Conservation (phyloP, 2,797 vertebrate species). For the Peromyscus melanophrys region DNA sequence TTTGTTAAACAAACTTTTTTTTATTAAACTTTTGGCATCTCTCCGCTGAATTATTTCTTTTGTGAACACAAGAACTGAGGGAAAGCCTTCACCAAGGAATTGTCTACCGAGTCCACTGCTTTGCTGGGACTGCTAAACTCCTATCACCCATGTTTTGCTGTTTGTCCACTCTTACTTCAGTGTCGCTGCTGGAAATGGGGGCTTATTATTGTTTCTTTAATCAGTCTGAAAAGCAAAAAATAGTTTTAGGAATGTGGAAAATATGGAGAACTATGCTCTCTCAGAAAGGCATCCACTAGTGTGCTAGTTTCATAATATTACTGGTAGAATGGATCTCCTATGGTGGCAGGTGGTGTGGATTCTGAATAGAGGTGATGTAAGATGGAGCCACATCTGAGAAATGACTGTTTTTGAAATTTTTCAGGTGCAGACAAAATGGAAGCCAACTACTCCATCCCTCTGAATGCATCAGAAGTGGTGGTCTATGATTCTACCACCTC, state of each 20-base stretch:
- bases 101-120: neutral
- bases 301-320: neutral
- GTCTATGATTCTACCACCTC: accelerated
- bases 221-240: neutral
- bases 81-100: neutral
- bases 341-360: neutral
- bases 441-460: constrained; percentile 9
- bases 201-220: neutral
- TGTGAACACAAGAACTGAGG: neutral
- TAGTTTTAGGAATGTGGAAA: neutral
- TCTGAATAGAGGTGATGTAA: neutral
- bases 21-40: neutral
- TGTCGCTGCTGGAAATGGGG: neutral
- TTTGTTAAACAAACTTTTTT: neutral
- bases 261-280: neutral
- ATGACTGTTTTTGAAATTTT: constrained; percentile 24
- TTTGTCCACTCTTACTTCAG: neutral
- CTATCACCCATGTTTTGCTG: neutral
- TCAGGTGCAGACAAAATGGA: constrained; percentile 70
- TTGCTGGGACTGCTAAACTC: neutral
- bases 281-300: neutral
- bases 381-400: neutral
- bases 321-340: neutral
- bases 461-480: neutral
- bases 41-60: neutral